Base-by-base conservation (phyloP, 2,888 invertebrate species). In the Eristalis tenax region DNA sequence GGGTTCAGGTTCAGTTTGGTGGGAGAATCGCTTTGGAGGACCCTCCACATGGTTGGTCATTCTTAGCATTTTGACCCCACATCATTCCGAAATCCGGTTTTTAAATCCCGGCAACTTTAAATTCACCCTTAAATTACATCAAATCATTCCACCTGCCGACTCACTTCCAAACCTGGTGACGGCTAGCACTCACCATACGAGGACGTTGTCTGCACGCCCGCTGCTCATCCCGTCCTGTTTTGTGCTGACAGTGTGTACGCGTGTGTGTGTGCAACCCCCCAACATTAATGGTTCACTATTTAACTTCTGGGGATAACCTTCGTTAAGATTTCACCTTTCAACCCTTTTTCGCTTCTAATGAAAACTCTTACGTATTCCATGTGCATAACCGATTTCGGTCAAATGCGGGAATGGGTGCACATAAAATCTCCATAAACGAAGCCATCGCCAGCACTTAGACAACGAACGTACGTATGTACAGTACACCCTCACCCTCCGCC, bases 301-400 rank as follows among this genome's bases (percentile, higher is more conserved):
- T 87, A 87, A 87, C 87, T 87, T 80, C 40, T 83, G 71, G 66
- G 79, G 79, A 83, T 87, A 87, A 87, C 87, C 87, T 87, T 87
- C 83, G 79, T 83, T 83, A 87, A 83, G 83, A 87, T 83, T 87
- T 87, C 87, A 80, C 83, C 87, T 83, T 87, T 79, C 76, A 87
- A 87, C 83, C 87, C 87, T 87, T 83, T 83, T 87, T 76, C 79
- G 26, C 66, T 76, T 75, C 83, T 87, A 87, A 83, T 87, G 87
- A 83, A 87, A 80, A 87, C 83, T 71, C 83, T 80, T 83, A 83
- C 75, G 79, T 66, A 76, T 87, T 79, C 71, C 75, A 66, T 76
- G 80, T 81, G 81, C 87, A 87, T 83, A 87, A 87, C 83, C 87
- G 73, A 87, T 87, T 83, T 83, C 73, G 83, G 83, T 80, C 76